Conservation (phyloP, 2,888 invertebrate species). For the Griposia aprilina region DNA sequence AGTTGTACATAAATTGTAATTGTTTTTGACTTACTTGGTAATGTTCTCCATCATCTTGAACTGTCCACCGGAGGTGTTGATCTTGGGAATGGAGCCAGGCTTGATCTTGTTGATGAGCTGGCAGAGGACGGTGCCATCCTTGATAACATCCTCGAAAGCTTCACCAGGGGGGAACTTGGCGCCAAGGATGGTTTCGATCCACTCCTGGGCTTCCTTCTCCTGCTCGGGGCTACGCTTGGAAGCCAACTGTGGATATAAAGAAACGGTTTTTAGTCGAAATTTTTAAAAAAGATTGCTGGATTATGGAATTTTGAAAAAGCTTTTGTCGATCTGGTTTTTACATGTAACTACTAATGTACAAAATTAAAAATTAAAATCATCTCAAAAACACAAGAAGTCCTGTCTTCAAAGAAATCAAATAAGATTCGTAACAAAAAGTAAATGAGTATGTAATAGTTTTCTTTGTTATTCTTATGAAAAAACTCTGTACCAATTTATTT, state of each 20-base stretch:
- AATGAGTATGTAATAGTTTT: background rate
- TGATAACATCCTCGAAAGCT: constrained; percentile 96
- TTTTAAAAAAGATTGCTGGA: no score
- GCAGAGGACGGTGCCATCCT: constrained; percentile 98
- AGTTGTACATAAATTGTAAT: background rate
- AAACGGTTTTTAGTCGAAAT: background rate
- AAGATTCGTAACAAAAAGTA: background rate
- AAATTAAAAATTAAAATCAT: background rate
- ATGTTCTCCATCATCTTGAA: constrained; percentile 99
- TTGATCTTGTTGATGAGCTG: constrained; percentile 97
- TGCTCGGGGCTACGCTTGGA: constrained; percentile 95
- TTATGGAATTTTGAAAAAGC: background rate
- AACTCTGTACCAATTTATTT: background rate
- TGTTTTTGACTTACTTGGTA: constrained; percentile 93
- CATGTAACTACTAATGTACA: no score
- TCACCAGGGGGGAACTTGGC: constrained; percentile 96
- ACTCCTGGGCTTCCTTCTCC: constrained; percentile 97
- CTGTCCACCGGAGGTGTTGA: constrained; percentile 98
- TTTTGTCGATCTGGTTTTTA: background rate
- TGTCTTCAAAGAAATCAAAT: background rate
- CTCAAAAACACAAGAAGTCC: background rate
- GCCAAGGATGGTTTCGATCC: constrained; percentile 97
- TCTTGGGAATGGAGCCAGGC: constrained; percentile 96
- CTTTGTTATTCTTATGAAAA: background rate
- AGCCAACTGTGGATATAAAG: constrained; percentile 91